phyloP scores from a whole-genome alignment of 2,113 vertebrate genomes.

The Triplophysa siluroides region DNA sequence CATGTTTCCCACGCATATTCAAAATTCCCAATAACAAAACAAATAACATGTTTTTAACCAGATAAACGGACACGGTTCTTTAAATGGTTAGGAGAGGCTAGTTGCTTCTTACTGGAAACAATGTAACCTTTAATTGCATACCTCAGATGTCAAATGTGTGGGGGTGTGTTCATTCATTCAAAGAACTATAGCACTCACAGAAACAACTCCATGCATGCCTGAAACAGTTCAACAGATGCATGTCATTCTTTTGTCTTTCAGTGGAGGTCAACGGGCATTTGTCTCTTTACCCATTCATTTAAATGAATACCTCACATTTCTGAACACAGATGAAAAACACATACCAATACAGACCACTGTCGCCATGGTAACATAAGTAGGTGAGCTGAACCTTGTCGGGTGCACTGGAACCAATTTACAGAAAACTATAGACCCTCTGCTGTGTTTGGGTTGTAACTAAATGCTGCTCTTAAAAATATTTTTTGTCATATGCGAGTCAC shows the following conservation, averaged over 20 bases:
- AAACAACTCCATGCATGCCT: slow-evolving; percentile 9
- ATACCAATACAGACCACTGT: slow-evolving; percentile 9
- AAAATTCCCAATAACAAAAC: background rate
- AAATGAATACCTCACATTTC: slow-evolving; percentile 18
- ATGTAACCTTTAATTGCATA: background rate
- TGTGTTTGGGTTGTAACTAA: background rate
- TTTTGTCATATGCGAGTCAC: too few relatives aligned
- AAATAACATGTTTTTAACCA: background rate
- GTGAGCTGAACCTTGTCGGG: background rate
- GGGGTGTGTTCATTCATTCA: background rate
- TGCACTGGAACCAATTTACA: background rate
- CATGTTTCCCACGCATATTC: too few relatives aligned
- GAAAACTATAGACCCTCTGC: background rate
- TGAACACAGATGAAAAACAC: background rate
- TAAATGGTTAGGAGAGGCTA: background rate
- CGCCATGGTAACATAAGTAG: slow-evolving; percentile 15
- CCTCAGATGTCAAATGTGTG: background rate
- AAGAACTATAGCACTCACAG: background rate
- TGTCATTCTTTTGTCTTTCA: background rate
- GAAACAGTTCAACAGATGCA: slow-evolving; percentile 19
- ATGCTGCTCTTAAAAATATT: too few relatives aligned
- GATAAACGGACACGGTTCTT: background rate
- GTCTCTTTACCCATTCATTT: slow-evolving; percentile 23
- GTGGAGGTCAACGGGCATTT: background rate
- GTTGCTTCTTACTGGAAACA: too few relatives aligned